Percentiles rank a stretch among this genome's conserved stretches.
Conservation (phyloP, 2,797 vertebrate species). For the Tenualosa thibaudeaui region DNA sequence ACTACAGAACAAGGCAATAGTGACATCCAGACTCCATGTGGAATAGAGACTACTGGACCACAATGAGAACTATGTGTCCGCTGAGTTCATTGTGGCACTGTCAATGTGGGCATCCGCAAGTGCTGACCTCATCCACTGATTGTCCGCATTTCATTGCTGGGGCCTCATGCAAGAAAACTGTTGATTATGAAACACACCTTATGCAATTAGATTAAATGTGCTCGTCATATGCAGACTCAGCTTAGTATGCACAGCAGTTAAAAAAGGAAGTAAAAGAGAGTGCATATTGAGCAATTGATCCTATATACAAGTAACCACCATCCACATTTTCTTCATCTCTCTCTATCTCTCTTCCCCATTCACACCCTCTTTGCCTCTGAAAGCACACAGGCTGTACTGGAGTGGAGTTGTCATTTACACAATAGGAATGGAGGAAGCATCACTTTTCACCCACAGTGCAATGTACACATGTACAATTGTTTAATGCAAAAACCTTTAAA, state of each 20-base stretch:
- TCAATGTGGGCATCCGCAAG: background rate
- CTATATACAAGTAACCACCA: background rate
- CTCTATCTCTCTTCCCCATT: conserved; percentile 23
- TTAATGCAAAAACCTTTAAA: background rate
- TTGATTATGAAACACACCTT: background rate
- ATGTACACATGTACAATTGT: background rate
- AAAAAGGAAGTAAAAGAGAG: background rate
- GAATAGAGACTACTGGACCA: too few relatives aligned
- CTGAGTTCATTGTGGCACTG: background rate
- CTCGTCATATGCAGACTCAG: background rate
- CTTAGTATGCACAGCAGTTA: background rate
- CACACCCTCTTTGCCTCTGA: background rate
- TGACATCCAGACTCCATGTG: too few relatives aligned
- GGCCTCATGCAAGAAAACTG: background rate
- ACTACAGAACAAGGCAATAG: too few relatives aligned
- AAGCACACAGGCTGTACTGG: background rate
- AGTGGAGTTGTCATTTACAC: background rate
- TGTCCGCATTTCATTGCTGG: background rate
- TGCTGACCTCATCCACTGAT: background rate
- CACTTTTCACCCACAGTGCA: background rate
- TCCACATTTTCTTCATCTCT: background rate
- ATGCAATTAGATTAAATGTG: background rate
- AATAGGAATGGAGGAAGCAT: background rate
- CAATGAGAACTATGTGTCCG: too few relatives aligned
- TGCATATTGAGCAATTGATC: background rate